Conservation (phyloP, 2,797 vertebrate species). For the Rhyacichthys aspro region DNA sequence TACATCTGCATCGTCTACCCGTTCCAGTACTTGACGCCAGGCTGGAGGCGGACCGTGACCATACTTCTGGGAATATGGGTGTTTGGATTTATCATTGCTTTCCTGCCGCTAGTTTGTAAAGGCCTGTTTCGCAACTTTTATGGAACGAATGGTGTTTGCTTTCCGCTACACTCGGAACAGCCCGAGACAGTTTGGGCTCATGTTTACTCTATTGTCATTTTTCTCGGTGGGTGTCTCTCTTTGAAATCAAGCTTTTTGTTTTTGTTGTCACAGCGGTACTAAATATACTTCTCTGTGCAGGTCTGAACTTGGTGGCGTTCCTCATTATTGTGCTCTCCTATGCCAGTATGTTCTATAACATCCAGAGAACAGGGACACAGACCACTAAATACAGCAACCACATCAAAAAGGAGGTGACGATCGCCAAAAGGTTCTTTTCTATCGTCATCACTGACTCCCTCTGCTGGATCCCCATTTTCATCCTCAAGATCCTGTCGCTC, state of each 20-base stretch:
- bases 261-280: neutral
- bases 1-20: constrained; percentile 98
- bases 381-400: constrained; percentile 93
- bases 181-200: constrained; percentile 89
- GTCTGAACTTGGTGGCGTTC: constrained; percentile 94
- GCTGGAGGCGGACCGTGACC: constrained; percentile 88
- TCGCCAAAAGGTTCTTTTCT: constrained; percentile 97
- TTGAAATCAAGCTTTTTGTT: neutral
- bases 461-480: constrained; percentile 98
- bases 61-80: constrained; percentile 92
- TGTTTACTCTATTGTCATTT: constrained; percentile 94
- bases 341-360: constrained; percentile 97
- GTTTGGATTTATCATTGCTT: constrained; percentile 89
- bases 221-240: constrained; percentile 86
- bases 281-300: constrained; percentile 65
- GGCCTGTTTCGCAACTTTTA: constrained; percentile 95
- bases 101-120: constrained; percentile 89
- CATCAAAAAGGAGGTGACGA: constrained; percentile 93
- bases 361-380: constrained; percentile 90
- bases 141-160: constrained; percentile 95
- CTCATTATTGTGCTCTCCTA: constrained; percentile 97
- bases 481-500: constrained; percentile 95
- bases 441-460: constrained; percentile 97
- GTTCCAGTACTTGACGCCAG: constrained; percentile 90
- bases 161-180: constrained; percentile 95